phyloP scores from a whole-genome alignment of 2,113 vertebrate genomes.

The Saccopteryx bilineata region DNA sequence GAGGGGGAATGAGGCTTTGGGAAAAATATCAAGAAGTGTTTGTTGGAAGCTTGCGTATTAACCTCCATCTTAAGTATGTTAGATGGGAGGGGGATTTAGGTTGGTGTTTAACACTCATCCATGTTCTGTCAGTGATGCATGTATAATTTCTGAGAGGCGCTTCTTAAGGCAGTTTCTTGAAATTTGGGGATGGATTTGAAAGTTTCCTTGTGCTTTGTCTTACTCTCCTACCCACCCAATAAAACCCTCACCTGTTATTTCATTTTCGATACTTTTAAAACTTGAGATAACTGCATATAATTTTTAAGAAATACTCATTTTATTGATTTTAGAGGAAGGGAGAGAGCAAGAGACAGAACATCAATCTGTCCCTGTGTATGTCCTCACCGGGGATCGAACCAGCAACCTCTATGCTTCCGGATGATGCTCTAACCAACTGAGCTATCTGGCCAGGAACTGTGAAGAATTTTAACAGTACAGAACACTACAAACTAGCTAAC shows the following conservation, averaged over 20 bases:
- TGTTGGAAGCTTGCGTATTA: not conserved
- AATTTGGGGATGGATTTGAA: constrained; percentile 34
- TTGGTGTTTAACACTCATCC: not conserved
- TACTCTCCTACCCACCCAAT: not conserved
- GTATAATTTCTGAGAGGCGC: not conserved
- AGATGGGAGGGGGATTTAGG: not conserved
- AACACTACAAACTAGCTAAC: not conserved
- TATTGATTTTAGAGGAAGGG: too few relatives aligned
- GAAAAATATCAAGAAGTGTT: not conserved
- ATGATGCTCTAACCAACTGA: too few relatives aligned
- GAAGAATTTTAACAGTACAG: not conserved
- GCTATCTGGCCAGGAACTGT: too few relatives aligned
- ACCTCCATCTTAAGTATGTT: not conserved
- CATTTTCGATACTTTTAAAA: not conserved
- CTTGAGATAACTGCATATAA: not conserved
- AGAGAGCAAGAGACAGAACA: too few relatives aligned
- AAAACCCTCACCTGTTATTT: not conserved
- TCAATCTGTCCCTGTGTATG: too few relatives aligned
- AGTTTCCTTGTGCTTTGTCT: not conserved
- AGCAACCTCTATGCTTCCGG: too few relatives aligned
- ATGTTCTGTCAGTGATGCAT: not conserved
- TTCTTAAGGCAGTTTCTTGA: not conserved
- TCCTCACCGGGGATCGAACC: too few relatives aligned
- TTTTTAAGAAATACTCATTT: too few relatives aligned
- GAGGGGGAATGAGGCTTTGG: not conserved